Conservation (phyloP, 2,888 invertebrate genomes). For the Unio pictorum region DNA sequence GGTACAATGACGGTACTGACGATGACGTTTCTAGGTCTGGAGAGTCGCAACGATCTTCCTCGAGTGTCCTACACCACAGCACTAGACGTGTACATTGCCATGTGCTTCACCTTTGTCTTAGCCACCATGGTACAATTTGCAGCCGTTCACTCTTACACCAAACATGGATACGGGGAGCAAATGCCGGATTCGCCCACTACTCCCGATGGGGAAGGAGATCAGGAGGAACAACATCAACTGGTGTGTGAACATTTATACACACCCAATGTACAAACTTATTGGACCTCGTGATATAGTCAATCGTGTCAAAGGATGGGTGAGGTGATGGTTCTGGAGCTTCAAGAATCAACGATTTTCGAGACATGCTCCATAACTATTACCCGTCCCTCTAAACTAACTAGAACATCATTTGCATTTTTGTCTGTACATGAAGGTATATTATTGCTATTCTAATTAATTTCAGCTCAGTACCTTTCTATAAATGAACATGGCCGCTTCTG, state of each 20-base stretch:
- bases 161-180: constrained; percentile 64
- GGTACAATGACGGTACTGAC: constrained; percentile 94
- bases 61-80: constrained; percentile 69
- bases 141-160: constrained; percentile 69
- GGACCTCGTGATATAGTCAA: too few relatives aligned
- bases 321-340: too few relatives aligned
- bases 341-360: too few relatives aligned
- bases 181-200: constrained; percentile 18
- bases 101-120: constrained; percentile 67
- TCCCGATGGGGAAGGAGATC: constrained; percentile 35
- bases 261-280: too few relatives aligned
- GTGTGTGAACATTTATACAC: constrained; percentile 2
- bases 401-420: too few relatives aligned
- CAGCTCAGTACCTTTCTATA: too few relatives aligned
- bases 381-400: too few relatives aligned
- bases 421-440: too few relatives aligned
- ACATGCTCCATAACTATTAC: too few relatives aligned
- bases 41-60: constrained; percentile 67
- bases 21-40: constrained; percentile 80
- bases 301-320: too few relatives aligned
- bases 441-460: too few relatives aligned
- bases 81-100: constrained; percentile 67
- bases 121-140: constrained; percentile 69
- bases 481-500: too few relatives aligned
- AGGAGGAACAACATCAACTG: constrained; percentile 28